phyloP scores from a whole-genome alignment of 2,888 invertebrate genomes.

The Noctua fimbriata region DNA sequence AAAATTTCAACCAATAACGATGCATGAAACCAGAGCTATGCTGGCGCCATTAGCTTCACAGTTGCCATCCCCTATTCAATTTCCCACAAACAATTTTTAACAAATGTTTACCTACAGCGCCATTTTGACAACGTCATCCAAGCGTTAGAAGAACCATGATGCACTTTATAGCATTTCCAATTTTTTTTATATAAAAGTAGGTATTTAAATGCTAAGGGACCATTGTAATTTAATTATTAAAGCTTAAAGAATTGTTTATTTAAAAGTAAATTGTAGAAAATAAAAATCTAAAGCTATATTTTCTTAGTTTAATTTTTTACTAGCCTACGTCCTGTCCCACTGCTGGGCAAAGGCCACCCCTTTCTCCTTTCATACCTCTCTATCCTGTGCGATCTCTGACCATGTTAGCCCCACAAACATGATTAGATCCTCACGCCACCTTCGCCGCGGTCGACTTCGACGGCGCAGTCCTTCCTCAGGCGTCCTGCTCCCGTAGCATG shows the following conservation, averaged over 20 bases:
- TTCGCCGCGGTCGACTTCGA: no score
- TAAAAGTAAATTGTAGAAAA: slow-evolving; percentile 36
- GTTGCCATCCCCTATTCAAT: background rate
- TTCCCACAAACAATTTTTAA: background rate
- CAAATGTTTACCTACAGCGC: background rate
- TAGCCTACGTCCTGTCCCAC: no score
- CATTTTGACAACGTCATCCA: background rate
- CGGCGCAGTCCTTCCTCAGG: no score
- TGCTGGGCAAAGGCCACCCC: no score
- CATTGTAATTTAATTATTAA: slow-evolving; percentile 49
- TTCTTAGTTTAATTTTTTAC: background rate
- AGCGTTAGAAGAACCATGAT: background rate
- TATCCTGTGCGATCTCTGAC: no score
- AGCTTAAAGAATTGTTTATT: slow-evolving; percentile 56
- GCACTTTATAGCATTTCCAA: background rate
- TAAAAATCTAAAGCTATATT: background rate
- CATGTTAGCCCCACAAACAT: no score
- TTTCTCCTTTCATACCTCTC: no score
- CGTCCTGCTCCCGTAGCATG: no score
- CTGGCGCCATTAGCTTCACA: no score
- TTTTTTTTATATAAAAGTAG: slow-evolving; percentile 22
- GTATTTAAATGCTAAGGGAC: slow-evolving; percentile 46
- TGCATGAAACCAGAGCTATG: no score
- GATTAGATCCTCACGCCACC: no score
- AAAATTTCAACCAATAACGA: no score